phyloP scores from a whole-genome alignment of 2,113 vertebrate species.

The Menidia beryllina region DNA sequence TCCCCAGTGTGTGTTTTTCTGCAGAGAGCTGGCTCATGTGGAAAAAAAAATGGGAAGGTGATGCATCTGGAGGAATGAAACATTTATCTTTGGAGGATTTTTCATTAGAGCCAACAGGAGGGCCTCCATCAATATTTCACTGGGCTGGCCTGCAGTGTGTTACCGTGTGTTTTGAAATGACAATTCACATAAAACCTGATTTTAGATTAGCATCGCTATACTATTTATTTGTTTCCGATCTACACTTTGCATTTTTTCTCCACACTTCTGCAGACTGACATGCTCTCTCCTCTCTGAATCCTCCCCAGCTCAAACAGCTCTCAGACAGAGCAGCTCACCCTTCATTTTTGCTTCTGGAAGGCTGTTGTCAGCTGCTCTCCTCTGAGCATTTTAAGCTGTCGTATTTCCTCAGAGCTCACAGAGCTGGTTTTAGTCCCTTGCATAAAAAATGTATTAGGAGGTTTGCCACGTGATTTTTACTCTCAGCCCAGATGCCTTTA shows the following conservation, averaged over 20 bases:
- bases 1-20: slow-evolving; percentile 66
- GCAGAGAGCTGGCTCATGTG: slow-evolving; percentile 66
- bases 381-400: slow-evolving; percentile 88
- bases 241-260: neutral
- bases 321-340: slow-evolving; percentile 31
- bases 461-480: slow-evolving; percentile 79
- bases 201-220: too few species aligned
- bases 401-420: slow-evolving; percentile 87
- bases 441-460: slow-evolving; percentile 93
- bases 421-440: slow-evolving; percentile 89
- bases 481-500: slow-evolving; percentile 82
- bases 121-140: slow-evolving; percentile 89
- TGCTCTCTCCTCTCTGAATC: neutral
- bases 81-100: slow-evolving; percentile 84
- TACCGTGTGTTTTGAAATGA: slow-evolving; percentile 39
- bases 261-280: slow-evolving; percentile 18
- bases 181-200: too few species aligned
- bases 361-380: slow-evolving; percentile 70
- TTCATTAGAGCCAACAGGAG: slow-evolving; percentile 83
- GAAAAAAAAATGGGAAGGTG: slow-evolving; percentile 64
- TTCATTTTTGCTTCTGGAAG: slow-evolving; percentile 64
- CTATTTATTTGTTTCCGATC: neutral
- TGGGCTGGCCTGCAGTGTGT: slow-evolving; percentile 42
- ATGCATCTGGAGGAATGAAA: slow-evolving; percentile 86
- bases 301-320: too few species aligned